Base-by-base conservation (phyloP, 2,888 invertebrate species). In the Cryptocephalus primarius region DNA sequence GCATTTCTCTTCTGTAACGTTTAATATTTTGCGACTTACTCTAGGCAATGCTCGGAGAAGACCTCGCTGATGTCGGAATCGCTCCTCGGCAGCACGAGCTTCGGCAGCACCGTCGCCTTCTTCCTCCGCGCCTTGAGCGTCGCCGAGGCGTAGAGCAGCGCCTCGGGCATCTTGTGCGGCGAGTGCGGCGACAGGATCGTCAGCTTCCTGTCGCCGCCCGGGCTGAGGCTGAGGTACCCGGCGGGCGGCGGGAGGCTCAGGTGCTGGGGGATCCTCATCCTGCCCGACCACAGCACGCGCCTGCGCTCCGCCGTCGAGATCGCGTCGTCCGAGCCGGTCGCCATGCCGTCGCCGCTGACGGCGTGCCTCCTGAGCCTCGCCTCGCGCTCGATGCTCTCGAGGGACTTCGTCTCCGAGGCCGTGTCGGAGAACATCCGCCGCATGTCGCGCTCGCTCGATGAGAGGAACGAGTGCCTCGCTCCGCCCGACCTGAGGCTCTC, bases 131-230 rank as follows among this genome's bases (percentile, higher is more conserved):
- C 69, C 48, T 70, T 63, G 46, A 74, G 59, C 22, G 72, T 74
- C 13, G 77, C 70, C 46, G 78, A 76, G 32, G 78, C 77, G 43
- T 79, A 74, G 70, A 79, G 78, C 58, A 78, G 76, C 54, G 84
- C 72, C 57, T 87, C 87, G 1, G 77, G 74, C 52, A 77, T 75
- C 48, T 83, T 82, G 61, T 83, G 76, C 0, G 88, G 89, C 61
- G 83, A 83, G 65, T 85, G 85, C 0, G 85, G 85, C 56, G 88
- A 88, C 48, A 89, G 71, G 48, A 89, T 89, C 38, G 86, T 88
- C 44, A 89, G 76, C 55, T 77, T 77, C 10, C 83, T 64, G 10
- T 40, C 40, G 57, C 76, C 75, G 1, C 77, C 75, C 0, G 75
- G 75, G 53, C 74, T 74, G 44, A 72, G 59, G 42, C 69, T 74